Evolutionary conservation across 2,888 invertebrate genomes (phyloP), one percentile per base, ranked within the genome.

Genomic region (Amphimallon solstitiale): DNA sequence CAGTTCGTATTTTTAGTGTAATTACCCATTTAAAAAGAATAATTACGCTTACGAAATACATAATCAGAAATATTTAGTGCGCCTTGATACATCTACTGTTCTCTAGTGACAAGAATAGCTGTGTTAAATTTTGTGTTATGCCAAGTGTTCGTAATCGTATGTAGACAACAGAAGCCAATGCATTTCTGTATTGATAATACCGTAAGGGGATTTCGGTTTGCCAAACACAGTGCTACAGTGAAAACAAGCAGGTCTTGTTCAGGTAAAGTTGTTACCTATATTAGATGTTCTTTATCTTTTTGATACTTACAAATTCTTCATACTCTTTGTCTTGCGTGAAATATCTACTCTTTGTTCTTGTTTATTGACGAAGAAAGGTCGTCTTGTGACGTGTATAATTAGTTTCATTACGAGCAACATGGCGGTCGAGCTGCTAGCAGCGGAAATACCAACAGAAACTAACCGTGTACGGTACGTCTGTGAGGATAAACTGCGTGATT

Each of bases 391-490:
- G 73, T 68, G 66, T 40, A 65, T 68, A 72, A 72, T 72, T 73
- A 72, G 62, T 65, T 70, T 70, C 70, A 71, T 71, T 72, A 72
- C 65, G 69, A 65, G 65, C 70, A 72, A 70, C 66, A 72, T 72
- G 71, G 71, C 71, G 71, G 56, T 61, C 66, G 37, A 48, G 37
- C 66, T 51, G 40, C 49, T 62, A 14, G 40, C 63, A 34, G 68
- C 69, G 71, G 71, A 72, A 72, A 69, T 71, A 67, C 71, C 71
- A 56, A 56, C 56, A 56, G 40, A 56, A 56, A 56, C 43, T 21
- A 54, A 21, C n/a, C 19, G 6, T 43, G 23, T 29, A 12, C 21
- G 37, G 23, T 29, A 12, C 21, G 37, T 23, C 17, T 7, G 21
- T 43, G 29, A 12, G 37, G 23, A 56, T 56, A 38, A n/a, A 9